Evolutionary conservation across 2,797 vertebrate genomes (phyloP), one percentile per base, ranked within the genome.

Genomic region (Tamandua tetradactyla): DNA sequence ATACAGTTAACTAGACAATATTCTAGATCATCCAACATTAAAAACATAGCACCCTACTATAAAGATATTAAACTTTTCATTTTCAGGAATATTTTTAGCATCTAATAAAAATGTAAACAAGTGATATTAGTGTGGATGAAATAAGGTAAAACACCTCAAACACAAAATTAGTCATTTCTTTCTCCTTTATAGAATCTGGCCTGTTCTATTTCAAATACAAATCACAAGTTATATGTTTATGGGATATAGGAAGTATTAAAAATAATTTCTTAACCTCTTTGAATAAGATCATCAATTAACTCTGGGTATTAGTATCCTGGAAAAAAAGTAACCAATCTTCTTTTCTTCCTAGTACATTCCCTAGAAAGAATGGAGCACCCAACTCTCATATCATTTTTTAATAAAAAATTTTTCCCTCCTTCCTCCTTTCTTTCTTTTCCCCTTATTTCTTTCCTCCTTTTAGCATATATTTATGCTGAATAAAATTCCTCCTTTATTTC

Each of bases 151-250:
- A 20, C 30, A 66, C 2, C 27, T 40, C 69, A 52, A 82, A 52
- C 18, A 37, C 61, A 69, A 75, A 71, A 20, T 62, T 94, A 76
- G 89, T 22, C 59, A 62, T 76, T 23, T 44, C 32, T 27, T 66
- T 69, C 47, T 83, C 27, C 13, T 40, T 52, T 3, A 5, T 72
- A 81, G 32, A 74, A 20, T 86, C 66, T 69, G 25, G 35, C 35
- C 61, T 72, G 44, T 42, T 82, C 40, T 76, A 15, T 76, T 96
- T 93, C 87, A 72, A 86, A 87, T 78, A 62, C 32, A 76, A 93
- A 66, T 23, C 11, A 23, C 40, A 64, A 66, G 40, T 89, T 82
- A 86, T 71, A 55, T 35, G 57, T 49, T 49, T 76, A 57, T 14
- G 23, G 13, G n/a, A 78, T 17, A 82, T 1, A 64, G 5, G n/a